phyloP scores from a whole-genome alignment of 2,888 invertebrate species.

The Stegophylla sp. region DNA sequence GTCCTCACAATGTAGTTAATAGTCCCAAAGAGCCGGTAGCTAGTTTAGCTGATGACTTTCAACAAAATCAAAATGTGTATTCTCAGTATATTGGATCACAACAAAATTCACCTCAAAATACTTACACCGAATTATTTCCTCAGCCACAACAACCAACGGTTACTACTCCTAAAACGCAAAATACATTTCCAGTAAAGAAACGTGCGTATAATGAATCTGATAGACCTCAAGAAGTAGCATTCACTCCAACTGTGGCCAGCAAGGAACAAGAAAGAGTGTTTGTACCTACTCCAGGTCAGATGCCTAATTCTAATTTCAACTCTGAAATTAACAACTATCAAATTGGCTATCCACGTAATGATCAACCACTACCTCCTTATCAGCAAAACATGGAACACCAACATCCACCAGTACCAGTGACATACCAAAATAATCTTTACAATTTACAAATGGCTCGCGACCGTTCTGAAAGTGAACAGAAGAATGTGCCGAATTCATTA shows the following conservation, averaged over 20 bases:
- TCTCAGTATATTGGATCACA: conserved; percentile 42
- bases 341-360: conserved; percentile 40
- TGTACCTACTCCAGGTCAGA: conserved; percentile 62
- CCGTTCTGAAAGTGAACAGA: conserved; percentile 39
- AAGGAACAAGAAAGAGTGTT: conserved; percentile 62
- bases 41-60: conserved; percentile 49
- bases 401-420: conserved; percentile 60
- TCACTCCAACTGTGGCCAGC: conserved; percentile 62
- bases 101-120: conserved; percentile 46
- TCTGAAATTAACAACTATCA: conserved; percentile 42
- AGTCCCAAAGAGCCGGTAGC: conserved; percentile 59
- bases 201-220: conserved; percentile 70
- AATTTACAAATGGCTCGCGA: conserved; percentile 52
- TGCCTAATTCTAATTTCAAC: conserved; percentile 60
- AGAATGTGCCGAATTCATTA: conserved; percentile 43
- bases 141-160: conserved; percentile 38
- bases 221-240: conserved; percentile 60
- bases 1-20: conserved; percentile 57
- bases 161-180: conserved; percentile 12
- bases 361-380: conserved; percentile 59
- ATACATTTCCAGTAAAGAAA: conserved; percentile 70
- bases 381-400: conserved; percentile 60
- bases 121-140: conserved; percentile 36
- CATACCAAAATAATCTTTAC: conserved; percentile 51
- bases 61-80: conserved; percentile 54